A percentile compares a stretch with the other conserved stretches of the same genome.
Conservation (phyloP, 2,888 invertebrate genomes). For the Xanthia togata region DNA sequence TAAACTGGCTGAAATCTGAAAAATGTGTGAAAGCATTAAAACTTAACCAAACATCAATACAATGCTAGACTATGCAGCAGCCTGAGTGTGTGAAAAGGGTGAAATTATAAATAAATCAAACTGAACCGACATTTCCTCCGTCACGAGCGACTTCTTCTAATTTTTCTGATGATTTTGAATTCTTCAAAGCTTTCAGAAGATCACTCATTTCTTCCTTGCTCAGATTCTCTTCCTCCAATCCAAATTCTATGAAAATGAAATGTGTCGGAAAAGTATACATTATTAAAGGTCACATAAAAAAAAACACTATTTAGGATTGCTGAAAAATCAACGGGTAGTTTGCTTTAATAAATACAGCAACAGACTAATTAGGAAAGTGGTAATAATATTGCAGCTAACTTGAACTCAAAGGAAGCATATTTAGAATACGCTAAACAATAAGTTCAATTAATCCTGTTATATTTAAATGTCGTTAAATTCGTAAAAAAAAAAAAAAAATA, state of each 20-base stretch:
- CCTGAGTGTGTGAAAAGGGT: not conserved
- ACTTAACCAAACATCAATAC: not conserved
- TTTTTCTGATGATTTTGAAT: slow-evolving; percentile 83
- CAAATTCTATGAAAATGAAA: slow-evolving; percentile 79
- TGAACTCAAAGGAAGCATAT: not conserved
- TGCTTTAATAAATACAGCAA: not conserved
- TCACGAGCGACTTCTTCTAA: slow-evolving; percentile 77
- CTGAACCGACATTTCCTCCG: slow-evolving; percentile 38
- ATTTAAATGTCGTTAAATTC: not conserved
- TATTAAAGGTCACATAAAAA: not conserved
- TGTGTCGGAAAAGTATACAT: not conserved
- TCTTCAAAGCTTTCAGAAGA: slow-evolving; percentile 84
- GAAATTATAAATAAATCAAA: slow-evolving; percentile 14
- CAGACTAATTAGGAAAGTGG: not conserved
- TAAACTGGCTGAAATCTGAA: not conserved
- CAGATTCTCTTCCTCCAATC: slow-evolving; percentile 85
- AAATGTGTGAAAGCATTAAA: not conserved
- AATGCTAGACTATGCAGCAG: not conserved
- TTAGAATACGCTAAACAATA: not conserved
- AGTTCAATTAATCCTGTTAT: not conserved
- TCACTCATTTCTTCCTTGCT: slow-evolving; percentile 87
- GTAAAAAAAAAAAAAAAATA: not conserved
- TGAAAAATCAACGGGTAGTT: not conserved
- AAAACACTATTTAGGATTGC: not conserved
- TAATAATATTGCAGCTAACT: not conserved